phyloP scores from a whole-genome alignment of 2,113 vertebrate species.

The Triplophysa siluroides region DNA sequence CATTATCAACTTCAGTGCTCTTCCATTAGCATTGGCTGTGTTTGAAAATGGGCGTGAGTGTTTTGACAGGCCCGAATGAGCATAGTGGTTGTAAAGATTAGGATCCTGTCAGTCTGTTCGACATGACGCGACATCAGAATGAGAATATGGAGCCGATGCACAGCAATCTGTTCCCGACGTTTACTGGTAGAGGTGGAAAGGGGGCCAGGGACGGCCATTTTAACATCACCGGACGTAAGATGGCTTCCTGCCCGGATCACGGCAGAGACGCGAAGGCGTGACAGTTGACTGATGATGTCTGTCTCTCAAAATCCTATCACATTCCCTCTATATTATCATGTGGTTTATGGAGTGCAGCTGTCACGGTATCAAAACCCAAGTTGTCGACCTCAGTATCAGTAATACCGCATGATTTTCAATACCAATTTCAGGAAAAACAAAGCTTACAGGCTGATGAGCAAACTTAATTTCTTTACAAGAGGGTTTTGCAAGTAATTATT shows the following conservation, averaged over 20 bases:
- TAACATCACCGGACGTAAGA: conserved; percentile 2
- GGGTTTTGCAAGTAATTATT: too few relatives aligned
- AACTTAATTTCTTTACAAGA: too few relatives aligned
- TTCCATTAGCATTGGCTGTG: conserved; percentile 26
- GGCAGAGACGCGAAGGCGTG: background rate
- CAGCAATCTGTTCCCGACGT: background rate
- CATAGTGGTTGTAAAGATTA: conserved; percentile 34
- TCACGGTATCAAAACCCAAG: background rate
- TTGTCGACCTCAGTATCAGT: too few relatives aligned
- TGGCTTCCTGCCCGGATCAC: conserved; percentile 24
- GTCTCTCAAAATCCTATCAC: background rate
- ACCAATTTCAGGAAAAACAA: too few relatives aligned
- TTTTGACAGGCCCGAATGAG: conserved; percentile 39
- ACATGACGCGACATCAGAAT: conserved; percentile 13
- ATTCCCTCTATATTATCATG: background rate
- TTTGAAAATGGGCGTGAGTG: conserved; percentile 34
- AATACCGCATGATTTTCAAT: too few relatives aligned
- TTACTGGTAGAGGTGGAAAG: background rate
- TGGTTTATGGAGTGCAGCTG: background rate
- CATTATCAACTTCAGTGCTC: conserved; percentile 11
- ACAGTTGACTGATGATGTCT: background rate
- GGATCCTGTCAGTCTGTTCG: conserved; percentile 25
- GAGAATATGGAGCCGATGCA: conserved; percentile 5
- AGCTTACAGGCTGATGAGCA: too few relatives aligned
- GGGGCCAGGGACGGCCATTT: background rate